Percentiles rank a stretch among this genome's conserved stretches.
Evolutionary conservation across 2,797 vertebrate species (phyloP).

Genomic region (Chiroxiphia lanceolata): DNA sequence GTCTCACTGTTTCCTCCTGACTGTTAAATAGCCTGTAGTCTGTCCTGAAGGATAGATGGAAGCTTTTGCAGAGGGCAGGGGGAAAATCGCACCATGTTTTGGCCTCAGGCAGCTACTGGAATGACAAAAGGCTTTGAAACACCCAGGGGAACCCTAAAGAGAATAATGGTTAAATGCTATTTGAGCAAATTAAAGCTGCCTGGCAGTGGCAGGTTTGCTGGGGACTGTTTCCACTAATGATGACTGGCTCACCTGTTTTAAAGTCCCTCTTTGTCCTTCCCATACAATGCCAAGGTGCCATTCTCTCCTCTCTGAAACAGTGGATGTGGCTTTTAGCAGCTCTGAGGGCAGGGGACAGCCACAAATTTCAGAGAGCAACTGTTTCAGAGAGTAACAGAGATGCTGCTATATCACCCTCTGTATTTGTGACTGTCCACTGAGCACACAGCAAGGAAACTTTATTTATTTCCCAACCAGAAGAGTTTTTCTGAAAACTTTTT

Average conservation of each 20-base stretch:
- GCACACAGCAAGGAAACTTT: not conserved
- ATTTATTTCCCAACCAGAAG: not conserved
- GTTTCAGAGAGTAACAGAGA: too few relatives aligned
- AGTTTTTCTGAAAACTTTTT: too few relatives aligned
- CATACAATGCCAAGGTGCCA: not conserved
- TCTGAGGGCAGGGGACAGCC: not conserved
- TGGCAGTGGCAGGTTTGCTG: not conserved
- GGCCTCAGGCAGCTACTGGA: not conserved
- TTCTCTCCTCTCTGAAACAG: not conserved
- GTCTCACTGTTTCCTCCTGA: not conserved
- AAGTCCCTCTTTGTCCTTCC: not conserved
- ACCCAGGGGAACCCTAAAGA: not conserved
- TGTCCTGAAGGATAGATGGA: not conserved
- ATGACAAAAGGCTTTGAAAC: not conserved
- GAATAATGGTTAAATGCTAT: not conserved
- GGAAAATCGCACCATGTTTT: not conserved
- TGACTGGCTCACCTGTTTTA: not conserved
- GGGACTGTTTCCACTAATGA: not conserved
- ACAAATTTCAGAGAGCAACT: not conserved
- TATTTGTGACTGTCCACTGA: not conserved
- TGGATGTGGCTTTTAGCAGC: not conserved
- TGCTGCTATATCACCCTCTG: not conserved
- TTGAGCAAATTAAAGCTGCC: not conserved
- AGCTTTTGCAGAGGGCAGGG: not conserved
- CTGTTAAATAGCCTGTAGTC: not conserved